Evolutionary conservation across 1,140 invertebrate species (phyloP).

Genomic region (Colletes gigas): DNA sequence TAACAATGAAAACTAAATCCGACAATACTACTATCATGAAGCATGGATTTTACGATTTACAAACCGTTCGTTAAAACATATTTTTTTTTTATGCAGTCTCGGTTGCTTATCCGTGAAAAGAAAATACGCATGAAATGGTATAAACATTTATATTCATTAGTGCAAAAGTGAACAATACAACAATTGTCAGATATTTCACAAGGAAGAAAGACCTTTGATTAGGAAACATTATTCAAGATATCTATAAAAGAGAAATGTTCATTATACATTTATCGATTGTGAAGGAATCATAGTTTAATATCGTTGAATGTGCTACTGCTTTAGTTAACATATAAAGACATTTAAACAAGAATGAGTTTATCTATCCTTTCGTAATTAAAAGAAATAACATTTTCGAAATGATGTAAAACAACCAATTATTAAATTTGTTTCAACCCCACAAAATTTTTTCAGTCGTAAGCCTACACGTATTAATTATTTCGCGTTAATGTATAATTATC

Average conservation of each 20-base stretch:
- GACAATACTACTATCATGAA: slow-evolving; percentile 5
- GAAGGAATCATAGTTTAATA: slow-evolving; percentile 21
- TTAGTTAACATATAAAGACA: slow-evolving; percentile 21
- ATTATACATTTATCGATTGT: slow-evolving; percentile 15
- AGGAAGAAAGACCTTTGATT: slow-evolving; percentile 44
- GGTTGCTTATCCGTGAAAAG: slow-evolving; percentile 6
- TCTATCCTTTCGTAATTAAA: slow-evolving; percentile 18
- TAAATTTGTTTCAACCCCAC: slow-evolving; percentile 37
- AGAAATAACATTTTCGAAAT: slow-evolving; percentile 30
- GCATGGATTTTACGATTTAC: not conserved
- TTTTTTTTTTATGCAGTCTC: slow-evolving; percentile 30
- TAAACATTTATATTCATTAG: slow-evolving; percentile 32
- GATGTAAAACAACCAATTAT: slow-evolving; percentile 35
- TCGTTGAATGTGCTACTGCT: slow-evolving; percentile 20
- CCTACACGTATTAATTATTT: slow-evolving; percentile 59
- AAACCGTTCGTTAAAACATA: slow-evolving; percentile 23
- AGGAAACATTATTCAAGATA: slow-evolving; percentile 24
- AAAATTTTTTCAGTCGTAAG: slow-evolving; percentile 47
- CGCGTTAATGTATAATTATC: slow-evolving; percentile 66
- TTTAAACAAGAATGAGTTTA: slow-evolving; percentile 20
- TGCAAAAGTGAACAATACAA: slow-evolving; percentile 54
- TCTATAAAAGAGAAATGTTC: slow-evolving; percentile 33
- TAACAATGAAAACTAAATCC: slow-evolving; percentile 17
- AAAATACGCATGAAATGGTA: slow-evolving; percentile 26
- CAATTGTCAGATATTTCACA: slow-evolving; percentile 37